A percentile compares a stretch with the other conserved stretches of the same genome.
Conservation (phyloP, 2,113 vertebrate genomes). For the Clarias magur region DNA sequence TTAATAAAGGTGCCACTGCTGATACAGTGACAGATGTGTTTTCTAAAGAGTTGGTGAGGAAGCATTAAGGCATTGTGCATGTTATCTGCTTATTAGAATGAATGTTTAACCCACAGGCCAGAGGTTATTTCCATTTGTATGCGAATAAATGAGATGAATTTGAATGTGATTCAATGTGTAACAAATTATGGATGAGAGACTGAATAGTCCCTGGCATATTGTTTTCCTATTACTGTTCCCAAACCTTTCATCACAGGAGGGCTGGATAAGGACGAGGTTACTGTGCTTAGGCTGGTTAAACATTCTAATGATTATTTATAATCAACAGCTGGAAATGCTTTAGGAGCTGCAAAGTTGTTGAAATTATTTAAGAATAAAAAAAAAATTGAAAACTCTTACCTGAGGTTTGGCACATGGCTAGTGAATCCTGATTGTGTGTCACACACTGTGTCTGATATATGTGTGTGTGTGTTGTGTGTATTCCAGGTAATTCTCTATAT, state of each 20-base stretch:
- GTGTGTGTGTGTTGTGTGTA: not conserved
- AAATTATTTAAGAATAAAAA: not conserved
- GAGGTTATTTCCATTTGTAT: not conserved
- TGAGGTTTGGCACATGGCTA: not conserved
- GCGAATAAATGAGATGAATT: not conserved
- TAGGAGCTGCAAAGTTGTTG: not conserved
- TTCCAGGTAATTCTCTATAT: slow-evolving; percentile 40
- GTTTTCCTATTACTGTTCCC: too few relatives aligned
- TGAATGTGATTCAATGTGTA: too few relatives aligned
- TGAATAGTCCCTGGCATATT: too few relatives aligned
- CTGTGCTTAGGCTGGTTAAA: not conserved
- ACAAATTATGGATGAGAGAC: too few relatives aligned
- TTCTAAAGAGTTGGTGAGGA: not conserved
- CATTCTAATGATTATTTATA: not conserved
- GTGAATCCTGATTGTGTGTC: not conserved
- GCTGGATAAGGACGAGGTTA: not conserved
- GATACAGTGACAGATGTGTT: not conserved
- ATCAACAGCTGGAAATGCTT: not conserved
- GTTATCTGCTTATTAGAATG: not conserved
- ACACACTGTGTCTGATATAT: not conserved
- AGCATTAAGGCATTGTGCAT: not conserved
- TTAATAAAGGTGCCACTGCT: not conserved
- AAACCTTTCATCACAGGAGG: too few relatives aligned
- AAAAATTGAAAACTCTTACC: too few relatives aligned
- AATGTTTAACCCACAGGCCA: not conserved